Base-by-base conservation (phyloP, 2,113 vertebrate genomes). In the Benitochromis conjunctus region DNA sequence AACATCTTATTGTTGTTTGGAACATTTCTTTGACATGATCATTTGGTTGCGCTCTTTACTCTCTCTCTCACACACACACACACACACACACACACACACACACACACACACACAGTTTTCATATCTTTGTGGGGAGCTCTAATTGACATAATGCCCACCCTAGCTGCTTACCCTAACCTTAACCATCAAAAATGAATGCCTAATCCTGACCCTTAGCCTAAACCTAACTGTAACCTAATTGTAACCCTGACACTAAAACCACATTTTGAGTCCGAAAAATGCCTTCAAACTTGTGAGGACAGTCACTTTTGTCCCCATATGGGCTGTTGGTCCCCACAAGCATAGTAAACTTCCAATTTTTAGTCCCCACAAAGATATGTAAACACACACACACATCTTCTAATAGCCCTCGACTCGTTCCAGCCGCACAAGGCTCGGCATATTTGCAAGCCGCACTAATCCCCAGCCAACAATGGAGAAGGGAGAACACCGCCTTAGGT, bases 401-500 rank as follows among this genome's bases (percentile, higher is more conserved):
- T 51, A 31, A 66, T n/a, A 64, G 18, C 5, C 26, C 24, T 43
- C 6, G 4, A 11, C 80, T 41, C 31, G 18, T 69, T 79, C 26
- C 41, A 43, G n/a, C 53, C 1, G 12, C 76, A 53, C 16, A 21
- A n/a, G 62, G 64, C 80, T 81, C 3, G 13, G 58, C 24, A 41
- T 80, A 79, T 83, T 85, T 83, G 78, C 78, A 79, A 55, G 29
- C 60, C 8, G 46, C 54, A 16, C 89, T 76, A 74, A 92, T 89
- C 79, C 43, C 55, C 51, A 21, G 21, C 53, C 79, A 74, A 87
- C 87, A 86, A 89, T 81, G 92, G 82, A 84, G 80, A 51, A 83
- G 1, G 16, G 56, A 91, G 87, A 78, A 66, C 55, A 4, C 29
- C n/a, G 81, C 93, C 90, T 86, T 26, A 64, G 91, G 93, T 90